Evolutionary conservation across 2,113 vertebrate species (phyloP).

Genomic region (Phaethornis superciliosus): DNA sequence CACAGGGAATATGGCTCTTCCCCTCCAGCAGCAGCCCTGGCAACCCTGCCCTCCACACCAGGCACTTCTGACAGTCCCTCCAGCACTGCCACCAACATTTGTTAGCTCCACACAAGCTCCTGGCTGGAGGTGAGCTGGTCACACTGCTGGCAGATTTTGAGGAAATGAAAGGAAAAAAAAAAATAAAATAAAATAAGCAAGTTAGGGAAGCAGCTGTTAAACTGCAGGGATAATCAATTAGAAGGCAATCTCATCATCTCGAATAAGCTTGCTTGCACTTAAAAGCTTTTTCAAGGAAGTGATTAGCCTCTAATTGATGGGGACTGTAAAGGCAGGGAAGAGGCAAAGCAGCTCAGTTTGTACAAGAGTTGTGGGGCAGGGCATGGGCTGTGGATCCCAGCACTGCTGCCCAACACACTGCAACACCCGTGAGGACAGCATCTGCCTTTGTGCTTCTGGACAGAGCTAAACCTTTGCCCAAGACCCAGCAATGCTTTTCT

Average conservation of each 20-base stretch:
- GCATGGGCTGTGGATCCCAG: neutral
- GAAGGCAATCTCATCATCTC: conserved; percentile 51
- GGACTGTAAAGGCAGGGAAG: neutral
- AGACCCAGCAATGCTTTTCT: neutral
- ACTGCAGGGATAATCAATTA: conserved; percentile 65
- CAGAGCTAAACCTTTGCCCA: neutral
- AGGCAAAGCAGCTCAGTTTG: neutral
- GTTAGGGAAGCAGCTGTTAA: conserved; percentile 54
- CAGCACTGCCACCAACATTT: neutral
- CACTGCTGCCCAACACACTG: neutral
- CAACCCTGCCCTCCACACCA: neutral
- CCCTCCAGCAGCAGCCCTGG: neutral
- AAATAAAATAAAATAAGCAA: neutral
- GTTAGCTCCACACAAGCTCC: neutral
- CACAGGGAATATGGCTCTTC: neutral
- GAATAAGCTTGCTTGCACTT: conserved; percentile 38
- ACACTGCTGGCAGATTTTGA: neutral
- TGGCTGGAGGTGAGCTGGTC: conserved; percentile 45
- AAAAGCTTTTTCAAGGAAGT: conserved; percentile 53
- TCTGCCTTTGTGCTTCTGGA: neutral
- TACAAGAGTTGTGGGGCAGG: neutral
- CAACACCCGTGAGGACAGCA: neutral
- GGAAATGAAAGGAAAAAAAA: neutral
- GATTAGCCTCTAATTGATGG: conserved; percentile 52
- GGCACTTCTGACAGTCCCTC: neutral